A percentile compares a stretch with the other conserved stretches of the same genome.
These are phyloP conservation scores for Callospermophilus lateralis DNA, from an alignment of 2,113 vertebrate species.

Conservation along the genomic window DNA sequence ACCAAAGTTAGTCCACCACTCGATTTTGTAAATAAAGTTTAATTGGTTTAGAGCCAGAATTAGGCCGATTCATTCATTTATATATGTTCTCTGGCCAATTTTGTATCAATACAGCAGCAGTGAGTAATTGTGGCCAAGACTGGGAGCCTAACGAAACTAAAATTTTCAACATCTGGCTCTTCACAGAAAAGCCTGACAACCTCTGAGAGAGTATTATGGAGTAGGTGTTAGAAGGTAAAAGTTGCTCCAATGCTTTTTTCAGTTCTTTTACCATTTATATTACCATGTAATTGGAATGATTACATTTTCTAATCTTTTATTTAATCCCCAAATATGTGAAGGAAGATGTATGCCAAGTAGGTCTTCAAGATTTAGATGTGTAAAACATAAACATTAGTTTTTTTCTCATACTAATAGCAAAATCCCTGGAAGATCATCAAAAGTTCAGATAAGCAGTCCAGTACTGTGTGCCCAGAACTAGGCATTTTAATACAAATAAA, in stretches of 20 bases:
- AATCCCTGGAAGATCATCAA: neutral
- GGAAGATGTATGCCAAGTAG: neutral
- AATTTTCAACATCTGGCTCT: neutral
- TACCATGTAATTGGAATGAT: neutral
- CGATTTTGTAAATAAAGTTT: neutral
- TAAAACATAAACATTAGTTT: conserved; percentile 34
- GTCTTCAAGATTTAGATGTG: neutral
- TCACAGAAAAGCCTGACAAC: neutral
- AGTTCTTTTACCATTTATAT: neutral
- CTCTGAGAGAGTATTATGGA: neutral
- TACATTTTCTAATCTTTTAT: neutral
- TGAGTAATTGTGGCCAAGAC: neutral
- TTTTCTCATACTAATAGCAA: neutral
- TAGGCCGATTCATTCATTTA: neutral
- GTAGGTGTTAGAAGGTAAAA: neutral
- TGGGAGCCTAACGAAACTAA: neutral
- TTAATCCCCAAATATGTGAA: neutral
- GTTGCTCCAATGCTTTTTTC: neutral
- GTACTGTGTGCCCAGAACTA: conserved; percentile 19
- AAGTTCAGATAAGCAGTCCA: neutral
- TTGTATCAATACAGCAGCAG: neutral
- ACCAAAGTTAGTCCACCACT: neutral
- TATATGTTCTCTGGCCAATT: neutral
- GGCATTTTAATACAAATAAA: conserved; percentile 19
- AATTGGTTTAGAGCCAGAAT: neutral